Conservation (phyloP, 2,113 vertebrate genomes). For the Balaeniceps rex region DNA sequence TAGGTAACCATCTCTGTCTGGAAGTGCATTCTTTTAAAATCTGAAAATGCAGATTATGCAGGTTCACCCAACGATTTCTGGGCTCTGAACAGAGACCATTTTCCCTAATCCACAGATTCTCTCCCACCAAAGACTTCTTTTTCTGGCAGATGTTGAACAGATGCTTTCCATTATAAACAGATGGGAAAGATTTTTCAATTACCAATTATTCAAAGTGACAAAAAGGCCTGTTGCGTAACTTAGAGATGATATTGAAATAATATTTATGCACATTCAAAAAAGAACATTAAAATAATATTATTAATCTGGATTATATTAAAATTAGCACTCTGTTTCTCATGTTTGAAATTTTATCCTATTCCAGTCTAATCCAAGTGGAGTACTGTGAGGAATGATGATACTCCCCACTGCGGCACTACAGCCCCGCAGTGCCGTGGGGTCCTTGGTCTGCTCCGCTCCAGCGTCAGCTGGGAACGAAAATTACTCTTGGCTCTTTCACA, state of each 20-base stretch:
- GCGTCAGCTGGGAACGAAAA: not conserved
- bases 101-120: not conserved
- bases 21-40: not conserved
- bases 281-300: not conserved
- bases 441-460: not conserved
- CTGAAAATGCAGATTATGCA: not conserved
- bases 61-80: not conserved
- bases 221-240: slow-evolving; percentile 33
- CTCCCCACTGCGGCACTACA: not conserved
- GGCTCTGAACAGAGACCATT: not conserved
- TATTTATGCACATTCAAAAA: not conserved
- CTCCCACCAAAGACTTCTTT: not conserved
- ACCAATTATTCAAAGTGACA: slow-evolving; percentile 51
- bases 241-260: not conserved
- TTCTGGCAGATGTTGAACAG: slow-evolving; percentile 69
- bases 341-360: not conserved
- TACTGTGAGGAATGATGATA: not conserved
- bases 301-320: not conserved
- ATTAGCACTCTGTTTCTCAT: not conserved
- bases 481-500: not conserved
- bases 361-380: not conserved
- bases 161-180: slow-evolving; percentile 59
- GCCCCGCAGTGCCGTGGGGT: not conserved
- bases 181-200: slow-evolving; percentile 51
- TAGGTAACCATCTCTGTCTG: not conserved